Evolutionary conservation across 2,113 vertebrate species (phyloP).

Genomic region (Mirounga angustirostris): DNA sequence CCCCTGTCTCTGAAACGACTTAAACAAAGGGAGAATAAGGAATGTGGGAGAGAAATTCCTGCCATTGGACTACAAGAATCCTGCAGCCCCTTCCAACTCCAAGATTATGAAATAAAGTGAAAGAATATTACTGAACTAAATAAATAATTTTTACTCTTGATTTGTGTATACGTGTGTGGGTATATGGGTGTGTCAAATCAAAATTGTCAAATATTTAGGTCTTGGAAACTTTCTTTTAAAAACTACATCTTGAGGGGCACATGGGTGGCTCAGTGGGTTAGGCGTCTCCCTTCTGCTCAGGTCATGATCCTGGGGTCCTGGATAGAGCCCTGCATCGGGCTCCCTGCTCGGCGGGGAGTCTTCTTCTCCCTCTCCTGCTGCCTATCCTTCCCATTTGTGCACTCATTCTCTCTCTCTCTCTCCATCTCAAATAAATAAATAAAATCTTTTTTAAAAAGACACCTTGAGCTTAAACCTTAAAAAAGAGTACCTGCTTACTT

Average conservation of each 20-base stretch:
- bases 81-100: neutral
- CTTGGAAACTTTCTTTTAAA: neutral
- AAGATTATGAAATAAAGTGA: neutral
- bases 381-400: too few species aligned
- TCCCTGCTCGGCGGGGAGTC: neutral
- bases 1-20: neutral
- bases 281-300: neutral
- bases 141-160: neutral
- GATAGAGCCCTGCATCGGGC: neutral
- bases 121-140: neutral
- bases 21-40: neutral
- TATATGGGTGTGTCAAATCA: neutral
- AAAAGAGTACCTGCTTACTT: neutral
- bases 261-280: neutral
- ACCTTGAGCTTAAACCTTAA: neutral
- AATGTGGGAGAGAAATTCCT: neutral
- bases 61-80: neutral
- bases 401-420: neutral
- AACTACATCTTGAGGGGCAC: too few species aligned
- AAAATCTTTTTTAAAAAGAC: neutral
- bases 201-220: neutral
- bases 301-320: neutral
- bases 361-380: neutral
- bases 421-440: neutral
- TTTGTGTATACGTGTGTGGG: neutral